Evolutionary conservation across 2,113 vertebrate genomes (phyloP).

Genomic region (Pollimyrus isidori): DNA sequence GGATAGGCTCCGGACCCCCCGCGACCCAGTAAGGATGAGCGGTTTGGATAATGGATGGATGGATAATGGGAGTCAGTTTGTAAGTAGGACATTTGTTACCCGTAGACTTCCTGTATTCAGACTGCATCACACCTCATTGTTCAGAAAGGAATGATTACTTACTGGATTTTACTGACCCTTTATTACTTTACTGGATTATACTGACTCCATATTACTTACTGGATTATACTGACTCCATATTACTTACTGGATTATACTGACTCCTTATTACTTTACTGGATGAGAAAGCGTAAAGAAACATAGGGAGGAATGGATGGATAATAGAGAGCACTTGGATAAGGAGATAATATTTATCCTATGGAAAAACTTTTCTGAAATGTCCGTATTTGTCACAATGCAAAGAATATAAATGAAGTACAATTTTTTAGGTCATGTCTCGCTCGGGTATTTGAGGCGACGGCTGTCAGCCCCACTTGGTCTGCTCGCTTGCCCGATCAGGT

Average conservation of each 20-base stretch:
- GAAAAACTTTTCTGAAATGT: background rate
- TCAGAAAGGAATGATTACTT: background rate
- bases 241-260: too few species aligned
- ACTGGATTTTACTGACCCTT: too few species aligned
- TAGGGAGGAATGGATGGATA: background rate
- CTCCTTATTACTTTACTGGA: background rate
- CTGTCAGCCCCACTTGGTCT: background rate
- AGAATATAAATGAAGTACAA: background rate
- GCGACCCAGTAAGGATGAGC: too few species aligned
- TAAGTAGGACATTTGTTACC: background rate
- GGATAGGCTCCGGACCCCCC: too few species aligned
- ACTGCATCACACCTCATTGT: background rate
- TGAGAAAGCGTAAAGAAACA: background rate
- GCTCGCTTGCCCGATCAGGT: background rate
- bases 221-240: background rate
- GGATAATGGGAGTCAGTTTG: background rate
- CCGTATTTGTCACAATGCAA: background rate
- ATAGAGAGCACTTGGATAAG: background rate
- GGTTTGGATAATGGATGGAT: too few species aligned
- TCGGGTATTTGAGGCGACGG: background rate
- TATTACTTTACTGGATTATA: background rate
- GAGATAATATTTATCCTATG: background rate
- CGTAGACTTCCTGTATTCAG: background rate
- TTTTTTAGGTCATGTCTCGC: background rate
- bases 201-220: background rate